Percentiles rank a stretch among this genome's conserved stretches.
Conservation (phyloP, 37 sponge, comb jelly and placozoan genomes). For the Axinella damicornis region DNA sequence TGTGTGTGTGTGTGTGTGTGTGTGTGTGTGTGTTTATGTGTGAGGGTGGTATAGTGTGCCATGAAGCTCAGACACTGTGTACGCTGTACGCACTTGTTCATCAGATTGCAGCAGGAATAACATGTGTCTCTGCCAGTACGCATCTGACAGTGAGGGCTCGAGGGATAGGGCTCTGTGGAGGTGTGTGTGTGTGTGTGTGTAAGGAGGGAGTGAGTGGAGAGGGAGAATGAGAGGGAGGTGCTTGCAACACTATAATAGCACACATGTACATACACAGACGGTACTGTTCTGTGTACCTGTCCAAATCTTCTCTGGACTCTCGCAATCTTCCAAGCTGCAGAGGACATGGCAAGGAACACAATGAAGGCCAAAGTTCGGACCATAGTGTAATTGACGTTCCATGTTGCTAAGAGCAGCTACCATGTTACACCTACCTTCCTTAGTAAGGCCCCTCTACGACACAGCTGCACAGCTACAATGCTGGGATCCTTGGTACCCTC, state of each 20-base stretch:
- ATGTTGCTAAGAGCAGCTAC: no score
- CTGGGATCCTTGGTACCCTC: background rate
- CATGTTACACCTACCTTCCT: conserved; percentile 52
- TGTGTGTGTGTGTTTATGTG: no score
- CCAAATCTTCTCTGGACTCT: conserved; percentile 66
- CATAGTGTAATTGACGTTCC: no score
- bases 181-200: background rate
- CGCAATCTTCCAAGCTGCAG: conserved; percentile 74
- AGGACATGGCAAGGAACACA: no score
- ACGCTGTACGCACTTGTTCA: background rate
- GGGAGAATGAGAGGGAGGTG: no score
- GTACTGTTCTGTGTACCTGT: conserved; percentile 25
- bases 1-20: background rate
- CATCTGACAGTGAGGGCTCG: conserved; percentile 68
- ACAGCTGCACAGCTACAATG: conserved; percentile 35
- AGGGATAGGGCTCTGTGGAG: conserved; percentile 52
- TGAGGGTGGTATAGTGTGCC: no score
- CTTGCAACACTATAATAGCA: no score
- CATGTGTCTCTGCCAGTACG: conserved; percentile 85
- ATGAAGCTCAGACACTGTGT: background rate
- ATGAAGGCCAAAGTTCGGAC: no score
- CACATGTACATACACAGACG: background rate
- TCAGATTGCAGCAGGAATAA: conserved; percentile 63
- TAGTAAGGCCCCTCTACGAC: conserved; percentile 65
- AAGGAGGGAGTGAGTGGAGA: background rate